Evolutionary conservation across 2,888 invertebrate species (phyloP).

Genomic region (Griposia aprilina): DNA sequence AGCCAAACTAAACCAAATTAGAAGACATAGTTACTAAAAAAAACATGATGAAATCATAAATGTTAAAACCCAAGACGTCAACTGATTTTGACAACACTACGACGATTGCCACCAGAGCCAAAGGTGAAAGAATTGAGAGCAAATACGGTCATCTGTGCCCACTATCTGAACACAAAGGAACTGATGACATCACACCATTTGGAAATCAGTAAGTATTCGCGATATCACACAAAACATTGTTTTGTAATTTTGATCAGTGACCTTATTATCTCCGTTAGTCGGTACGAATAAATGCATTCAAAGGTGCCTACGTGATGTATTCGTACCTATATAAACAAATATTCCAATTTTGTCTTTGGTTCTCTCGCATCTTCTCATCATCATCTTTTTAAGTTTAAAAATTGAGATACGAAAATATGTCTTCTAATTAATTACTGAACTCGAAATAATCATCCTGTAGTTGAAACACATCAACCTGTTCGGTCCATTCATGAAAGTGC

Average conservation of each 20-base stretch:
- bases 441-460: conserved; percentile 80
- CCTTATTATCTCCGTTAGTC: conserved; percentile 69
- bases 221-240: conserved; percentile 74
- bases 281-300: conserved; percentile 63
- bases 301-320: conserved; percentile 57
- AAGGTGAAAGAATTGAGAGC: conserved; percentile 74
- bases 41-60: conserved; percentile 1
- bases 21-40: conserved; percentile 23
- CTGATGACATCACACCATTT: conserved; percentile 80
- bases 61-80: conserved; percentile 22
- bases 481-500: conserved; percentile 91
- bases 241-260: conserved; percentile 75
- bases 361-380: neutral
- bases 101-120: conserved; percentile 66
- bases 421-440: conserved; percentile 7
- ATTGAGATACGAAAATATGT: neutral
- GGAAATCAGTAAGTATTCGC: conserved; percentile 70
- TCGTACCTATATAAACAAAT: conserved; percentile 31
- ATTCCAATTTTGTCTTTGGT: conserved; percentile 33
- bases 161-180: conserved; percentile 82
- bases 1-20: conserved; percentile 19
- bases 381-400: neutral
- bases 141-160: conserved; percentile 77
- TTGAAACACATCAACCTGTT: conserved; percentile 89
- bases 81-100: conserved; percentile 50